Evolutionary conservation across 2,113 vertebrate species (phyloP).

Genomic region (Cavia aperea): DNA sequence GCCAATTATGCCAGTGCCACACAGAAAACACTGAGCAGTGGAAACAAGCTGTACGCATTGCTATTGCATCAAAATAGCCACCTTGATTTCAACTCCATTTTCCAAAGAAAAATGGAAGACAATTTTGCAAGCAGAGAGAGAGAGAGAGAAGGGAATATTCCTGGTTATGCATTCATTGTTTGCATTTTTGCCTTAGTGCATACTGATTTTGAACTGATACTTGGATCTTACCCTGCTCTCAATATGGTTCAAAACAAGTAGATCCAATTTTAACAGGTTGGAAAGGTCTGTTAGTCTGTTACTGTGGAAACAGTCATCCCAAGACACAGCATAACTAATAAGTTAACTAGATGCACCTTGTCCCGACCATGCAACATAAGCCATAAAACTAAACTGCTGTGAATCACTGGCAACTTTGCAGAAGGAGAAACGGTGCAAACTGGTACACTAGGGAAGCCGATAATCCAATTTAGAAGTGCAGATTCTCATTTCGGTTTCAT

Average conservation of each 20-base stretch:
- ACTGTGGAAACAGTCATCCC: slow-evolving; percentile 53
- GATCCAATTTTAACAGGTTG: slow-evolving; percentile 42
- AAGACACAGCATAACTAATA: slow-evolving; percentile 53
- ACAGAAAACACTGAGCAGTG: slow-evolving; percentile 53
- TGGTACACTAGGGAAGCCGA: slow-evolving; percentile 48
- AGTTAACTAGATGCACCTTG: slow-evolving; percentile 56
- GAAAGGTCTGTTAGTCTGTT: slow-evolving; percentile 47
- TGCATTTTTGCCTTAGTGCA: slow-evolving; percentile 1
- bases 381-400: slow-evolving; percentile 39
- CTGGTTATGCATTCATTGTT: not conserved
- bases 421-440: slow-evolving; percentile 31
- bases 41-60: slow-evolving; percentile 51
- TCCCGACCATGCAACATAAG: slow-evolving; percentile 39
- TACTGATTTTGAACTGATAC: slow-evolving; percentile 39
- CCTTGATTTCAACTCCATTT: slow-evolving; percentile 55
- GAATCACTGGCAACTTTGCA: slow-evolving; percentile 34
- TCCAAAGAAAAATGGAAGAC: slow-evolving; percentile 44
- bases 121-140: slow-evolving; percentile 30
- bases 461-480: slow-evolving; percentile 67
- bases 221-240: slow-evolving; percentile 17
- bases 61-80: slow-evolving; percentile 56
- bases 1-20: slow-evolving; percentile 50
- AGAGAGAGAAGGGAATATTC: not conserved
- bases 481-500: slow-evolving; percentile 60
- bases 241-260: slow-evolving; percentile 8